Conservation (phyloP, 2,113 vertebrate species). For the Phaetusa simplex region DNA sequence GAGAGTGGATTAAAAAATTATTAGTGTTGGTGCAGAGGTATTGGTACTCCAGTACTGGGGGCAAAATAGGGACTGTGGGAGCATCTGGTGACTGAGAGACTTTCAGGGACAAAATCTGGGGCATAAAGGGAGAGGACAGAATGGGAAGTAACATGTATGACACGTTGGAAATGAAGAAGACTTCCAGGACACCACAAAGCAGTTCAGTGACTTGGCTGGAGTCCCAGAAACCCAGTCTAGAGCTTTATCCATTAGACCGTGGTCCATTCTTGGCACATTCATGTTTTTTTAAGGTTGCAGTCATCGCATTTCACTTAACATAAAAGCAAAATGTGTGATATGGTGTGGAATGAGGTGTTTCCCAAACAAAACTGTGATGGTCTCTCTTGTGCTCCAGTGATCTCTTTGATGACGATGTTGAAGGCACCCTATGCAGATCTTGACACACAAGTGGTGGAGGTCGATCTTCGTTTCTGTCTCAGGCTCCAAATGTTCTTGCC, state of each 20-base stretch:
- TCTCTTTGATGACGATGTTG: background rate
- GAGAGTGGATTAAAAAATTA: background rate
- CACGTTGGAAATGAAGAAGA: background rate
- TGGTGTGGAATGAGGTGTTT: background rate
- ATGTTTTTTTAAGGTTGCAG: background rate
- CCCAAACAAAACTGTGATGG: rapidly evolving
- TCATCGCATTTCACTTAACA: background rate
- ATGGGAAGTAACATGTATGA: background rate
- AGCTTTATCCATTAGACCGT: background rate
- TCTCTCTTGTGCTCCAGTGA: background rate
- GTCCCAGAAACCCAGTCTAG: background rate
- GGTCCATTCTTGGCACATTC: background rate
- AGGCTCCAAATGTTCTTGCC: background rate
- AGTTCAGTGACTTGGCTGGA: background rate
- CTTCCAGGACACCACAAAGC: background rate
- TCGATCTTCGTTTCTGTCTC: background rate
- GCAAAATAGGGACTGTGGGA: background rate
- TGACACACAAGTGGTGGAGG: background rate
- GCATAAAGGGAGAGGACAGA: background rate
- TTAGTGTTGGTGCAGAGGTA: background rate
- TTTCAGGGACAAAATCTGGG: background rate
- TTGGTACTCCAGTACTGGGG: background rate
- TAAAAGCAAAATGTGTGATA: background rate
- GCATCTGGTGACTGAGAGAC: background rate
- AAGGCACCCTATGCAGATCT: background rate